Evolutionary conservation across 2,797 vertebrate species (phyloP).

Genomic region (Denticeps clupeoides): DNA sequence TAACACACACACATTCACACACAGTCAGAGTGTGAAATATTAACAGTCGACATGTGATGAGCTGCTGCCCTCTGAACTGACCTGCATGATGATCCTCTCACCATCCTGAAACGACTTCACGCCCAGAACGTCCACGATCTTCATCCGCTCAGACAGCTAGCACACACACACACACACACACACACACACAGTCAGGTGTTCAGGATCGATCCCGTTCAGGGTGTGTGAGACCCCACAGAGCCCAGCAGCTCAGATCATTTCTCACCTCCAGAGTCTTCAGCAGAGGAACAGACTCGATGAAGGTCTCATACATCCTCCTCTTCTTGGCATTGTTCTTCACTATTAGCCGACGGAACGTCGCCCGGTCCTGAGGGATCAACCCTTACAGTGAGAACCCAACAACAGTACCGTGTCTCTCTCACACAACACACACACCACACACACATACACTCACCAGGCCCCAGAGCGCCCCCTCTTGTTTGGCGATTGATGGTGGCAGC

Average conservation of each 20-base stretch:
- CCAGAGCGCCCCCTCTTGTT: constrained; percentile 83
- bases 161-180: neutral
- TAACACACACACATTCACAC: too few species aligned
- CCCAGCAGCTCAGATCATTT: neutral
- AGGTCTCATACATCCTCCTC: constrained; percentile 83
- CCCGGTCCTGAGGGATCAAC: constrained; percentile 69
- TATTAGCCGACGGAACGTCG: constrained; percentile 95
- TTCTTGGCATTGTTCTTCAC: constrained; percentile 96
- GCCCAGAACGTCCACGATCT: constrained; percentile 93
- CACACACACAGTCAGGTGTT: too few species aligned
- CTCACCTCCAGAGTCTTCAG: constrained; percentile 95
- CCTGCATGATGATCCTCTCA: constrained; percentile 83
- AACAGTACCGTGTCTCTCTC: too few species aligned
- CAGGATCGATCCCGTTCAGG: too few species aligned
- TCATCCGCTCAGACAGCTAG: constrained; percentile 86
- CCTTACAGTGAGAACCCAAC: neutral
- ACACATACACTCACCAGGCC: constrained; percentile 76
- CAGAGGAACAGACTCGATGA: constrained; percentile 91
- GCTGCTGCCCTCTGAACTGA: constrained; percentile 13
- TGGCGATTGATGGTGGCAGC: constrained; percentile 90
- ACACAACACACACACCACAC: too few species aligned
- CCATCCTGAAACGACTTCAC: constrained; percentile 77
- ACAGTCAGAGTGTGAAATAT: too few species aligned
- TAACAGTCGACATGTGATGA: too few species aligned
- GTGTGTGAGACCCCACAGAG: too few species aligned